Evolutionary conservation across 2,888 invertebrate genomes (phyloP), one percentile per base, ranked within the genome.

Genomic region (Temnothorax rugatulus): DNA sequence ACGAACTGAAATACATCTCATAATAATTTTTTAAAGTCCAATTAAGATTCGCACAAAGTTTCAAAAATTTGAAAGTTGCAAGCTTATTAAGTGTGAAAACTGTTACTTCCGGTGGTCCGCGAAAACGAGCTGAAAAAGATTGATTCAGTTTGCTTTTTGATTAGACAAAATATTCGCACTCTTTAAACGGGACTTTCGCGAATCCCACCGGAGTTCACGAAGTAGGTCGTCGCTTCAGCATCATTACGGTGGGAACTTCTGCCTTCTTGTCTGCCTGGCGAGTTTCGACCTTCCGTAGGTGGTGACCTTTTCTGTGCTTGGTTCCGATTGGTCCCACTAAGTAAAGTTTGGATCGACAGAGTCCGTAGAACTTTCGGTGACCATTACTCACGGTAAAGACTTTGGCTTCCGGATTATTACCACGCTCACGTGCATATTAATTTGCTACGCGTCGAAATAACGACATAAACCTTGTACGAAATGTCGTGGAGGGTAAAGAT

Each of bases 141-240:
- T 66, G 66, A 76, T 76, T n/a, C 18, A 7, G 15, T 52, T n/a
- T 25, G 75, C 29, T 34, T 25, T 4, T 63, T 21, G 29, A 76
- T 76, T 52, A 76, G 25, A 76, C 52, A 50, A 76, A 66, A 76
- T 76, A 66, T 52, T 76, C 66, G 76, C 25, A 38, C 38, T 68
- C 29, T 75, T 63, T 75, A 63, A 75, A 52, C 38, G 34, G 25
- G 50, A 66, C 34, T 76, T 66, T 1, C 13, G 34, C 52, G 50
- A 38, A 38, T 64, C 38, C 11, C 75, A 21, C 4, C 44, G 15
- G 44, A 71, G 71, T 71, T 71, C 1, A 8, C 15, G 15, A 79
- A 79, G 74, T 79, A 79, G 73, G 79, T 79, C 73, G 79, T 44
- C 44, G 73, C 29, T 79, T 79, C 71, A 47, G 79, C 79, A 57